A percentile compares a stretch with the other conserved stretches of the same genome.
These are phyloP conservation scores for Lampropteryx suffumata DNA, from an alignment of 2,888 invertebrate genomes.

Conservation along the genomic window DNA sequence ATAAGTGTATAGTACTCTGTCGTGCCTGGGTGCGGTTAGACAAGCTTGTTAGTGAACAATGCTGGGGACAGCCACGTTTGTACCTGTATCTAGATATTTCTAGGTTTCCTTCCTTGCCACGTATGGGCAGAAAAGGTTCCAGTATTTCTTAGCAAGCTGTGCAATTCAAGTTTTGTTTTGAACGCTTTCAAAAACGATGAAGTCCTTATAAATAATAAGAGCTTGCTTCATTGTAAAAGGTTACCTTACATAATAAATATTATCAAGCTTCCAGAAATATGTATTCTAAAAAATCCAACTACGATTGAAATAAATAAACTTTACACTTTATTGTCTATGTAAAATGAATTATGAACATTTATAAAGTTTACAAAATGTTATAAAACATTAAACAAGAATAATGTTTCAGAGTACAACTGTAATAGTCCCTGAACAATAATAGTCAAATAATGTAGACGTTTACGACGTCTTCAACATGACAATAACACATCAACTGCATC, in stretches of 20 bases:
- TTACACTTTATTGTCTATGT: too few relatives aligned
- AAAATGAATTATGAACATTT: too few relatives aligned
- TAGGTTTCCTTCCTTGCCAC: conserved; percentile 34
- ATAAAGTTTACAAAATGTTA: too few relatives aligned
- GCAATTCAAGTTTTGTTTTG: conserved; percentile 30
- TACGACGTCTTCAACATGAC: conserved; percentile 71
- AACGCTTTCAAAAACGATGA: conserved; percentile 4
- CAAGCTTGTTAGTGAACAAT: conserved; percentile 75
- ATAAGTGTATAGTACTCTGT: conserved; percentile 50
- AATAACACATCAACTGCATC: conserved; percentile 73
- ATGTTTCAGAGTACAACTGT: too few relatives aligned
- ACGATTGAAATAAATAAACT: too few relatives aligned
- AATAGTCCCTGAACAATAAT: conserved; percentile 69
- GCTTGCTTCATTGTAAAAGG: not conserved
- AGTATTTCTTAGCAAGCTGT: conserved; percentile 35
- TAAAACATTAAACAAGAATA: too few relatives aligned
- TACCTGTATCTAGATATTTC: conserved; percentile 51
- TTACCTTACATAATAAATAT: too few relatives aligned
- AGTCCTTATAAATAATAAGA: not conserved
- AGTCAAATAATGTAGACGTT: conserved; percentile 72
- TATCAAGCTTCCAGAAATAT: too few relatives aligned
- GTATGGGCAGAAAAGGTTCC: conserved; percentile 41
- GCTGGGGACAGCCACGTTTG: conserved; percentile 51
- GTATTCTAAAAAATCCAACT: too few relatives aligned
- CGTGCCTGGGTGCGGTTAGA: conserved; percentile 70